Evolutionary conservation across 2,888 invertebrate species (phyloP).

Genomic region (Cheilosia soror): DNA sequence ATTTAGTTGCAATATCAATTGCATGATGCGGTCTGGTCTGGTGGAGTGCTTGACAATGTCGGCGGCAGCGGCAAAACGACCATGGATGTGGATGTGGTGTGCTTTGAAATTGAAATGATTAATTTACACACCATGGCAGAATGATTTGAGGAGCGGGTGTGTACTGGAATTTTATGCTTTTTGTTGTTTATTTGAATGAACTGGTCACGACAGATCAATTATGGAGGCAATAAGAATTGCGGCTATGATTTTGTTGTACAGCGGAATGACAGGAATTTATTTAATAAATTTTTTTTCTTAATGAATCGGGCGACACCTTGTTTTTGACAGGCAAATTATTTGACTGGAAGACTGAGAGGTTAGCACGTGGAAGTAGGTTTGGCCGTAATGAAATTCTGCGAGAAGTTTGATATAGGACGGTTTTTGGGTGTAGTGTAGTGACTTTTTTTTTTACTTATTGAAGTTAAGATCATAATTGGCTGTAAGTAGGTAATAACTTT

Average conservation of each 20-base stretch:
- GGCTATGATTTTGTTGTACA: slow-evolving; percentile 21
- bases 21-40: slow-evolving; percentile 53
- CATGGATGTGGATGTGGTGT: slow-evolving; percentile 34
- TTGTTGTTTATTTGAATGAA: slow-evolving; percentile 29
- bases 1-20: slow-evolving; percentile 63
- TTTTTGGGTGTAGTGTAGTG: too few species aligned
- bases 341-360: neutral
- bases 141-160: slow-evolving; percentile 59
- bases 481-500: too few species aligned
- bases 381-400: too few species aligned
- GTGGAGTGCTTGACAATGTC: neutral
- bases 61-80: slow-evolving; percentile 25
- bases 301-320: slow-evolving; percentile 68
- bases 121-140: slow-evolving; percentile 49
- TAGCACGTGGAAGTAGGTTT: too few species aligned
- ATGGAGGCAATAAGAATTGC: slow-evolving; percentile 55
- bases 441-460: too few species aligned
- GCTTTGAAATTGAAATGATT: slow-evolving; percentile 68
- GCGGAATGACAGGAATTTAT: slow-evolving; percentile 64
- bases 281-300: neutral
- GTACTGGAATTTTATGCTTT: slow-evolving; percentile 44
- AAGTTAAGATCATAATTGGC: too few species aligned
- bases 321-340: slow-evolving; percentile 38
- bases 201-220: slow-evolving; percentile 74
- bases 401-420: too few species aligned